Percentiles rank a stretch among this genome's conserved stretches.
These are phyloP conservation scores for Cyclina sinensis DNA, from an alignment of 1,140 invertebrate species.

Conservation along the genomic window DNA sequence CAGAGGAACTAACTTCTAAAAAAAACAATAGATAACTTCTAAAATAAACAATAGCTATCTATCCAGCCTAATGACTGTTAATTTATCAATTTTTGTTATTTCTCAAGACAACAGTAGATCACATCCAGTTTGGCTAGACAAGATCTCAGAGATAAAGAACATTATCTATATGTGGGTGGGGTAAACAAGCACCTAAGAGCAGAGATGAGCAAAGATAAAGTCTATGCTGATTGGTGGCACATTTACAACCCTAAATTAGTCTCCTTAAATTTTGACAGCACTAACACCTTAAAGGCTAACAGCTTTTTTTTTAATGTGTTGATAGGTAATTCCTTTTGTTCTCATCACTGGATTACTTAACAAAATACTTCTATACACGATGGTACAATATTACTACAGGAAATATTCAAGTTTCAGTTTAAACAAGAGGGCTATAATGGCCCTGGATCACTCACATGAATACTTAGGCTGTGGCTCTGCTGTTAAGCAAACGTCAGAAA, in stretches of 20 bases:
- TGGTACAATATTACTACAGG: too few species aligned
- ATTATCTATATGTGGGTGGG: not conserved
- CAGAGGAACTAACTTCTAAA: too few species aligned
- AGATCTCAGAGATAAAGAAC: not conserved
- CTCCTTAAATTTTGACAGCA: slow-evolving; percentile 17
- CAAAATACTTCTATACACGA: too few species aligned
- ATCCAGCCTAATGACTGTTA: not conserved
- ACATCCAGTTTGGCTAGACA: not conserved
- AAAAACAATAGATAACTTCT: not conserved
- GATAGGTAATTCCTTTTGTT: too few species aligned
- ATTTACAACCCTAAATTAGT: slow-evolving; percentile 50
- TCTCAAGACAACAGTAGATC: not conserved
- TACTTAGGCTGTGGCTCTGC: too few species aligned
- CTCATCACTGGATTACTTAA: too few species aligned
- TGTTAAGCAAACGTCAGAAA: too few species aligned
- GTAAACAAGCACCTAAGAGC: slow-evolving; percentile 18
- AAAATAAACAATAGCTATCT: not conserved
- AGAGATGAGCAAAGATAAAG: slow-evolving; percentile 12
- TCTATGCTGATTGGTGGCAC: slow-evolving; percentile 18
- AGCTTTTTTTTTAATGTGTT: not conserved
- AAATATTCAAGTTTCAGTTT: too few species aligned
- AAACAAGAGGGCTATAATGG: too few species aligned
- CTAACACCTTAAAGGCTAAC: not conserved
- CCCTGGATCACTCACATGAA: too few species aligned
- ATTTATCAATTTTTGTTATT: slow-evolving; percentile 28